Evolutionary conservation across 2,797 vertebrate species (phyloP), one percentile per base, ranked within the genome.

Genomic region (Diglossa cyanea): DNA sequence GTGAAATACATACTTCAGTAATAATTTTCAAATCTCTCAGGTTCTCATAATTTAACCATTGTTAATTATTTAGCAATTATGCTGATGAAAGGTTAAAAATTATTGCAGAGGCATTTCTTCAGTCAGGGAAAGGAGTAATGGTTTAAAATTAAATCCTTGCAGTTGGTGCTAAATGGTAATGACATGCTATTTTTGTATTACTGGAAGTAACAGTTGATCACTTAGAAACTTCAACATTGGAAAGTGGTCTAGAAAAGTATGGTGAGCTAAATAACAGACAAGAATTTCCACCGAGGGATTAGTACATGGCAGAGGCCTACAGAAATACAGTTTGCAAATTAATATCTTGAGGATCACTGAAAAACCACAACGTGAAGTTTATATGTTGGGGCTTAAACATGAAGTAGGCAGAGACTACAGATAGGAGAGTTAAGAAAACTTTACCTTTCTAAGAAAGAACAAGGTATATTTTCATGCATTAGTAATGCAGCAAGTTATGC

Each of bases 1-100:
- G 77, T 94, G 86, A 96, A 95, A 95, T 71, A 58, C 45, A 50
- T 70, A 73, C 71, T 96, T 96, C 88, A 90, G 87, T 92, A 87
- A 97, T 96, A 95, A 96, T 76, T 92, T 96, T 89, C 58, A 95
- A 94, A 94, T 96, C 83, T 96, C 95, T 95, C 85, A 96, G 81
- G 89, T 96, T 75, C 77, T 80, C 87, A 93, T 97, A 72, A 96
- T 94, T 96, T 94, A 97, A 86, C 96, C 65, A 95, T 95, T 97
- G 90, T 96, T 97, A 97, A 97, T 97, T 97, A 97, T 94, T 97
- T 96, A 87, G 89, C 88, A 97, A 90, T 97, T 97, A 97, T 45
- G 53, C 87, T 97, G 93, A 86, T 95, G 96, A 98, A 97, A 98
- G 95, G 85, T 97, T 97, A 97, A 95, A 95, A 97, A 94, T 94